Base-by-base conservation (phyloP, 2,797 vertebrate species). In the Schizothorax lantsangensis region DNA sequence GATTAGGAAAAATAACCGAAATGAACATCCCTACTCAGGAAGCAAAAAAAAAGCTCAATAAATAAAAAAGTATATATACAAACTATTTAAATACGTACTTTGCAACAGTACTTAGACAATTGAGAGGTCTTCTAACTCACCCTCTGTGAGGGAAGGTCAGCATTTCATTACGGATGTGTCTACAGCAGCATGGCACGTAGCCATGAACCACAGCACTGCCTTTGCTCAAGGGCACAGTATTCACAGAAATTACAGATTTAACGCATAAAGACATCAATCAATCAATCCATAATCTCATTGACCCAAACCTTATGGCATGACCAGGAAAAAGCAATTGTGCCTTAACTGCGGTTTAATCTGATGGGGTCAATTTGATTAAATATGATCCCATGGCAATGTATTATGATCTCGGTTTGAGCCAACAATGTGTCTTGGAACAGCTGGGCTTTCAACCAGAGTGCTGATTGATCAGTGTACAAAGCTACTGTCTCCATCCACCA, bases 141-240 rank as follows among this genome's bases (percentile, higher is more conserved):
- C 33, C 40, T 73, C 6, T 83, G 64, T 38, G 40, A 72, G 52
- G 26, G 66, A 78, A 21, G 40, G 26, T 40, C 83, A 69, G 81
- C 26, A 59, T 57, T 52, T 23, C 23, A 72, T 71, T 59, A 84
- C 11, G 17, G 71, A 77, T 57, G 68, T 15, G 45, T 87, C 43
- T 79, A 30, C 23, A 79, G 45, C 26, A 82, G 69, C 43, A 59
- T 33, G 52, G 17, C 79, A 68, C 23, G 9, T 45, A 36, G 40
- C 69, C 49, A 72, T 77, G 49, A 79, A 85, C 81, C 78, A 72
- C n/a, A 49, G 12, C 62, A 9, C 66, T 45, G 45, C 66, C 26
- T 79, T 81, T 54, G 64, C 66, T 81, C 82, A 87, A 88, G 83
- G 89, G 79, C 87, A 88, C 52, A 69, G 36, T 83, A 79, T 84